Conservation (phyloP, 2,888 invertebrate species). For the Brenthis hecate region DNA sequence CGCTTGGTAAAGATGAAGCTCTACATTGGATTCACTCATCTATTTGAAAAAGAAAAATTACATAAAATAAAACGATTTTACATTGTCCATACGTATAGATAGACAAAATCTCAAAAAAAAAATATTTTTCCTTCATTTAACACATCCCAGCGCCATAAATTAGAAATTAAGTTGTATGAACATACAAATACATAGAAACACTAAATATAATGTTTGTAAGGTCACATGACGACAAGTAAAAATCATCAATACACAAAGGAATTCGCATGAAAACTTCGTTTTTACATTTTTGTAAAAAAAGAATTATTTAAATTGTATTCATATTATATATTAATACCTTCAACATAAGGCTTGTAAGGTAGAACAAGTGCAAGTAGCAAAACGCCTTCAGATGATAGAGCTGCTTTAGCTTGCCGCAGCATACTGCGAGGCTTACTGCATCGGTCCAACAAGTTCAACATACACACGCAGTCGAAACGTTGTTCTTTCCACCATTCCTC, state of each 20-base stretch:
- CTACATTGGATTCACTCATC: too few relatives aligned
- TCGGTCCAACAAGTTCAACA: constrained; percentile 96
- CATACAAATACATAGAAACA: too few relatives aligned
- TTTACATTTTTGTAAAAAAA: neutral
- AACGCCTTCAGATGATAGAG: constrained; percentile 88
- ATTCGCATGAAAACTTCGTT: neutral
- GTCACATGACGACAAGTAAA: too few relatives aligned
- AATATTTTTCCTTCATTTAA: too few relatives aligned
- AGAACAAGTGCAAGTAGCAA: constrained; percentile 95
- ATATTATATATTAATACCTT: constrained; percentile 81
- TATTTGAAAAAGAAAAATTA: too few relatives aligned
- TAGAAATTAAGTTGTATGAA: too few relatives aligned
- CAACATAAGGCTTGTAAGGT: constrained; percentile 97
- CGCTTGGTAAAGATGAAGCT: too few relatives aligned
- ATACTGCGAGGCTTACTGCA: constrained; percentile 92
- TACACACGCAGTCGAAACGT: constrained; percentile 90
- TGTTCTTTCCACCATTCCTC: constrained; percentile 85
- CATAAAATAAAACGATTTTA: too few relatives aligned
- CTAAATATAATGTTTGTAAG: too few relatives aligned
- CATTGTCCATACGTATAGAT: too few relatives aligned
- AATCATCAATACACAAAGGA: neutral
- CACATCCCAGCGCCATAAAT: too few relatives aligned
- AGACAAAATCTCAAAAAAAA: too few relatives aligned
- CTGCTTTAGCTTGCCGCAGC: constrained; percentile 87
- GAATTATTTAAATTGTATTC: neutral